phyloP scores from a whole-genome alignment of 2,113 vertebrate species.

The Etheostoma cragini region DNA sequence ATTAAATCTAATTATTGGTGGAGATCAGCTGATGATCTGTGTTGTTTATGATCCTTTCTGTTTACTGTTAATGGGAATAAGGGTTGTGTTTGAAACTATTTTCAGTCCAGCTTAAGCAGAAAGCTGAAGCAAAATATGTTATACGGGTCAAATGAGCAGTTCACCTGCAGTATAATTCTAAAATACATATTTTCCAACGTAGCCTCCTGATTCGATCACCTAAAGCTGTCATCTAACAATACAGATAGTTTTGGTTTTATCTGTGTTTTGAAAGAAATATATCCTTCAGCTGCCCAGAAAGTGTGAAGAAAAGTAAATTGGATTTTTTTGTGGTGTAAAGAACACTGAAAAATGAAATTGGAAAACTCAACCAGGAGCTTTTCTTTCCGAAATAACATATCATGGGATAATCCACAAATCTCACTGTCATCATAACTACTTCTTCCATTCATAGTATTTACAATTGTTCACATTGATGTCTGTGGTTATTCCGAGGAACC shows the following conservation, averaged over 20 bases:
- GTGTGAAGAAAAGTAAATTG: conserved; percentile 7
- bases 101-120: background rate
- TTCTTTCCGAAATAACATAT: background rate
- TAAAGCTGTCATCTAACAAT: background rate
- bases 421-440: background rate
- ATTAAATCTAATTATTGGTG: background rate
- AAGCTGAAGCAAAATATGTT: too few species aligned
- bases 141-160: background rate
- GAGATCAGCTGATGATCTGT: background rate
- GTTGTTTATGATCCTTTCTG: background rate
- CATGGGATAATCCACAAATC: background rate
- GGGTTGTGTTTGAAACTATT: background rate
- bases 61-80: background rate
- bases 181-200: background rate
- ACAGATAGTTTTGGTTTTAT: background rate
- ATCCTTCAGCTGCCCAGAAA: background rate
- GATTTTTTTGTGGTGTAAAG: background rate
- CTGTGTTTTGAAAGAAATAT: background rate
- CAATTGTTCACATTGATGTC: background rate
- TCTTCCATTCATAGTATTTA: background rate
- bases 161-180: background rate
- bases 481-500: background rate
- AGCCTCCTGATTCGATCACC: background rate
- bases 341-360: background rate
- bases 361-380: conserved; percentile 2